Evolutionary conservation across 2,113 vertebrate species (phyloP), one percentile per base, ranked within the genome.

Genomic region (Butorides virescens): DNA sequence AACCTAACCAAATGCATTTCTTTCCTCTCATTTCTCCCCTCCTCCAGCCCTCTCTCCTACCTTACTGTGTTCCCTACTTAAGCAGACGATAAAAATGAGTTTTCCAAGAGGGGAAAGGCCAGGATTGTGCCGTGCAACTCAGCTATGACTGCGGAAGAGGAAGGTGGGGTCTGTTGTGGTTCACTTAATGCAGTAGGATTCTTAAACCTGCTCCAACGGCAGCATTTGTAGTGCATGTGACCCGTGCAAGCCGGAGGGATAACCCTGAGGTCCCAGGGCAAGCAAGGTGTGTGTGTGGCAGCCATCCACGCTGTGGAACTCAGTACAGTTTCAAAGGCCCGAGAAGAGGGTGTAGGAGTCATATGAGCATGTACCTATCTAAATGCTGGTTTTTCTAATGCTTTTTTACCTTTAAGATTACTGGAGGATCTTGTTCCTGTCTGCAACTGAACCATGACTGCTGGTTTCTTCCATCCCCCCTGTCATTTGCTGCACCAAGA

Each of bases 221-320:
- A 80, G 58, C 22, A 1, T 37, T 49, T 14, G 7, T 13, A 71
- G 61, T 4, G 10, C 15, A 3, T 9, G 47, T 2, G 6, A 8
- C 1, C 1, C 13, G 15, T 39, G 27, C 13, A 7, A 66, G 58
- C 29, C 59, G 12, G 36, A 5, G 15, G 10, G 47, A 12, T 4
- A 82, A 18, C 65, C 23, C 77, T 19, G 10, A 14, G 46, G 15
- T 61, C 8, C 26, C 11, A 7, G 78, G 49, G 52, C 15, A 3
- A 56, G 49, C 1, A 2, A 37, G 26, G 15, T 44, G 44, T 30
- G 44, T 30, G 2, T 0, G 1, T 5, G 36, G 36, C 34, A 34
- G 36, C 17, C 37, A 17, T 13, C 10, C 8, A 0, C 4, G 23
- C 76, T 81, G 58, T 26, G 84, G 32, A 52, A 20, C 17, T 4